Evolutionary conservation across 2,888 invertebrate genomes (phyloP), one percentile per base, ranked within the genome.

Genomic region (Megastigmus dorsalis): DNA sequence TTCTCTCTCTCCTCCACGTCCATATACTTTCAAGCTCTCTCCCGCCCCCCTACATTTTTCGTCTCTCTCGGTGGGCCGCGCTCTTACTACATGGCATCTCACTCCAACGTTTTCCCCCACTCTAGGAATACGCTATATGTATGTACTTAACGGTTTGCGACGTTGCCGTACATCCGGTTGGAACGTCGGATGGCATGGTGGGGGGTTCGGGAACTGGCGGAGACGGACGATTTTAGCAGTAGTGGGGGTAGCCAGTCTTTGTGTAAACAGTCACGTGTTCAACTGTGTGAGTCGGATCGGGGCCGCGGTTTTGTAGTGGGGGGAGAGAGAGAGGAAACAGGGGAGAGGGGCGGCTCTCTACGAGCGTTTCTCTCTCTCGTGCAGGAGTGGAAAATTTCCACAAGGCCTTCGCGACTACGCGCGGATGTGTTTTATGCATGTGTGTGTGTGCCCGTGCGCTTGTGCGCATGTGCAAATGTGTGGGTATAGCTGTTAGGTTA

Each of bases 91-190:
- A 50, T 6, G 33, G 26, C 20, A 20, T 36, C 43, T 68, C 57
- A 36, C 72, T 41, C 33, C 36, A 3, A 2, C 5, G 50, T 33
- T 59, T 43, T 60, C 50, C 65, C 57, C 72, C 43, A 38, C 30
- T 9, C 3, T n/a, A n/a, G 9, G 1, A n/a, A 36, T 28, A 3
- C 28, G 26, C 54, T 57, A 82, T 84, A 84, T 84, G 79, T 84
- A 84, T 63, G 65, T 57, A 30, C 82, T 84, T 83, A 84, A 84
- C 84, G 82, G 83, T 82, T 81, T 87, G 87, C 87, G 84, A 87
- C 84, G 87, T 87, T 87, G 87, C 87, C 87, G 84, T 81, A 84
- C 82, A 84, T 86, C 86, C 85, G 85, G 84, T 84, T 83, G 84
- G 82, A 82, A 80, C 57, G 59, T 73, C 13, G 26, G 59, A 41